Conservation (phyloP, 2,113 vertebrate genomes). For the Rattus norvegicus region DNA sequence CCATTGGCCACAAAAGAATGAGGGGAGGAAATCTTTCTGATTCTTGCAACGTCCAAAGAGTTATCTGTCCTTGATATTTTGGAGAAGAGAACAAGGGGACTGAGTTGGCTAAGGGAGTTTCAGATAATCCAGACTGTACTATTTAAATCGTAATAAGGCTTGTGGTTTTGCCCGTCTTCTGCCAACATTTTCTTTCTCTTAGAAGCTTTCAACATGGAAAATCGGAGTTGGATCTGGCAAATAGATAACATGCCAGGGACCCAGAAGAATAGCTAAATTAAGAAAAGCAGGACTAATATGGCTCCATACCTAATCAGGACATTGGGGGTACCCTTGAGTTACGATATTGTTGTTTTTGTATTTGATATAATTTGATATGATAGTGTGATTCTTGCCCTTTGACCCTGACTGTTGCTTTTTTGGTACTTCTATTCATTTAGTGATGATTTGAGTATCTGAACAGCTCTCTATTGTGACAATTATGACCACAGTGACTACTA, state of each 20-base stretch:
- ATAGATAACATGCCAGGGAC: neutral
- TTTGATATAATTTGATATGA: neutral
- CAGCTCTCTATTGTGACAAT: neutral
- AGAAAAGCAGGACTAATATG: neutral
- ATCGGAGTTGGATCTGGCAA: neutral
- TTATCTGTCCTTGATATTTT: neutral
- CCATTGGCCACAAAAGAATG: neutral
- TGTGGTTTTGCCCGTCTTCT: neutral
- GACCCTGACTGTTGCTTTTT: neutral
- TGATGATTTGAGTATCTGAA: neutral
- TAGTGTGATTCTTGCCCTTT: neutral
- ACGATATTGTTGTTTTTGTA: neutral
- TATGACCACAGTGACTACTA: neutral
- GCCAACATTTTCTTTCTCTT: neutral
- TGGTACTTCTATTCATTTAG: neutral
- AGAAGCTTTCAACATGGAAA: constrained; percentile 18
- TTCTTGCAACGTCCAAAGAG: neutral
- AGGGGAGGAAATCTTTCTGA: neutral
- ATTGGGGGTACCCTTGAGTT: neutral
- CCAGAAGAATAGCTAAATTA: neutral
- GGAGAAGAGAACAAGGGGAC: neutral
- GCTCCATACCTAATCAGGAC: neutral
- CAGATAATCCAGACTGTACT: neutral
- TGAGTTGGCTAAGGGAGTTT: neutral
- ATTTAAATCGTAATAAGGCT: neutral